Conservation (phyloP, 2,888 invertebrate species). For the Periphyllus acericola region DNA sequence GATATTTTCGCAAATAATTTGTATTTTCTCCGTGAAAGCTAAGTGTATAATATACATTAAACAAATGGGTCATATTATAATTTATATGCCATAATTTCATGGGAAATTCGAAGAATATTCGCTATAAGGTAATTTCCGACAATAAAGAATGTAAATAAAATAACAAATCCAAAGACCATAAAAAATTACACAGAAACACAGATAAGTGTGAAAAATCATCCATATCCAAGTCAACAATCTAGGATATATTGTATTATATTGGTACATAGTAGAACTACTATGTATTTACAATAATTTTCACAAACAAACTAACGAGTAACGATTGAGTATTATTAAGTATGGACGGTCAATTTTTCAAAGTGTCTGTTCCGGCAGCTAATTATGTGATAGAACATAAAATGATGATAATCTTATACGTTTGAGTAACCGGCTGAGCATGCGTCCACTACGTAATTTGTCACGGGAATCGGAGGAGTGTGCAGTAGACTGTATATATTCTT, state of each 20-base stretch:
- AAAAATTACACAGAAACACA: not conserved
- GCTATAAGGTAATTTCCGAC: not conserved
- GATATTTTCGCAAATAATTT: not conserved
- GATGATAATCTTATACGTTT: not conserved
- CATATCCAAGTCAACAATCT: constrained; percentile 19
- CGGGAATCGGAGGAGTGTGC: not conserved
- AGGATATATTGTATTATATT: not conserved
- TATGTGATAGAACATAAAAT: not conserved
- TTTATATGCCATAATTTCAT: not conserved
- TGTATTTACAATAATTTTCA: not conserved
- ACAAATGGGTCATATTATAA: constrained; percentile 8
- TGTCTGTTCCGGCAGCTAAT: not conserved
- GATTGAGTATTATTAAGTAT: not conserved
- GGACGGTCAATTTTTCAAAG: not conserved
- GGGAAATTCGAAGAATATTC: constrained; percentile 8
- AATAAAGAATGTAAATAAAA: constrained; percentile 5
- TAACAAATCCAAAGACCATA: not conserved
- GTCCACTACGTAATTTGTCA: not conserved
- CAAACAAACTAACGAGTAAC: not conserved
- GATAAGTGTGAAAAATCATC: constrained; percentile 40
- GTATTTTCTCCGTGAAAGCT: not conserved
- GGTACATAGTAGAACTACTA: not conserved
- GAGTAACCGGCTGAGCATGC: not conserved
- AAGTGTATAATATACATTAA: not conserved
- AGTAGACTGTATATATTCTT: not conserved